These are phyloP conservation scores for Hemicentrotus pulcherrimus DNA, from an alignment of 35 echinoderm and acorn worm genomes.

Conservation along the genomic window DNA sequence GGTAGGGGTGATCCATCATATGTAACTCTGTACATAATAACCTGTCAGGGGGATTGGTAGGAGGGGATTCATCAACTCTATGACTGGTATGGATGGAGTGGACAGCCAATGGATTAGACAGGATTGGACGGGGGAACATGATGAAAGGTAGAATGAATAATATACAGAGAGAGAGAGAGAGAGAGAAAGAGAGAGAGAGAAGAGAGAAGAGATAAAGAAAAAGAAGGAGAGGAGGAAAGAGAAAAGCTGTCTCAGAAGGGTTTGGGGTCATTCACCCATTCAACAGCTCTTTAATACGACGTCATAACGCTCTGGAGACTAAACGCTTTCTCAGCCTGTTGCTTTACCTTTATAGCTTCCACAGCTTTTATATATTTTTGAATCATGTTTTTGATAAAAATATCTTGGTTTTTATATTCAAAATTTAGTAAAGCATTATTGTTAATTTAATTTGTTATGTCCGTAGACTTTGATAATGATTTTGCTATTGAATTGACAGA, in stretches of 20 bases:
- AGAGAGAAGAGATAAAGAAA: not conserved
- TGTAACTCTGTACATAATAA: slow-evolving; percentile 41
- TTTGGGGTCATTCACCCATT: not conserved
- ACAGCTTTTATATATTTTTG: not conserved
- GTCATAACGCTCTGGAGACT: not conserved
- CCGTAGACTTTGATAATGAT: too few relatives aligned
- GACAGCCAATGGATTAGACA: slow-evolving; percentile 9
- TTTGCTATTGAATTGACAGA: too few relatives aligned
- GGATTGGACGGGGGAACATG: not conserved
- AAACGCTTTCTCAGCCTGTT: not conserved
- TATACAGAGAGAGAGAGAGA: not conserved
- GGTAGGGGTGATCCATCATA: slow-evolving; percentile 38
- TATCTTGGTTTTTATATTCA: too few relatives aligned
- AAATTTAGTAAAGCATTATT: too few relatives aligned
- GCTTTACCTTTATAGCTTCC: not conserved
- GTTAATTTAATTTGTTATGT: too few relatives aligned
- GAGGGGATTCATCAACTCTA: slow-evolving; percentile 25
- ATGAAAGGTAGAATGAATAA: not conserved
- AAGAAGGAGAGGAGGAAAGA: not conserved
- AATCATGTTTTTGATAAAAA: too few relatives aligned
- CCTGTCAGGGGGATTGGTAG: slow-evolving; percentile 34
- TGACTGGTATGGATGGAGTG: slow-evolving; percentile 10
- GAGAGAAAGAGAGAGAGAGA: not conserved
- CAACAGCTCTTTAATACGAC: not conserved
- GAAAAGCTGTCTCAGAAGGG: not conserved